Evolutionary conservation across 2,888 invertebrate genomes (phyloP).

Genomic region (Patella caerulea): DNA sequence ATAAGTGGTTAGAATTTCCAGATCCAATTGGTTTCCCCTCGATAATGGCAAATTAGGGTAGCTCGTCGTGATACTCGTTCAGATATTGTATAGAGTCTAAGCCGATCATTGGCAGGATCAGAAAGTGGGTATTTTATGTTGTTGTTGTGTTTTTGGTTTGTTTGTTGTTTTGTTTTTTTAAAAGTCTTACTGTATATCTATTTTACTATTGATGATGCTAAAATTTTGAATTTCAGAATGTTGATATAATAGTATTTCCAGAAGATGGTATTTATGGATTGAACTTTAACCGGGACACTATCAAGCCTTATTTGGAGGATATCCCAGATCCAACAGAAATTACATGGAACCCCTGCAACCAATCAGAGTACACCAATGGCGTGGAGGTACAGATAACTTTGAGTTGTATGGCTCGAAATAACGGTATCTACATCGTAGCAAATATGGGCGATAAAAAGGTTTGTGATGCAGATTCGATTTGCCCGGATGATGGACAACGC

Average conservation of each 20-base stretch:
- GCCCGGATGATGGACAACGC: constrained; percentile 45
- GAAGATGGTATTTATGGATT: constrained; percentile 76
- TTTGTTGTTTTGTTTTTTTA: background rate
- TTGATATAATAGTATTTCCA: constrained; percentile 85
- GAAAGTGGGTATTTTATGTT: no score
- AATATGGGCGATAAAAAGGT: constrained; percentile 79
- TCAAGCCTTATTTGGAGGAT: constrained; percentile 47
- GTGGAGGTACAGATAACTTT: constrained; percentile 45
- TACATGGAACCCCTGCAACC: constrained; percentile 70
- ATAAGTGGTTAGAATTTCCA: no score
- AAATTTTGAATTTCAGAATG: constrained; percentile 73
- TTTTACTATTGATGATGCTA: background rate
- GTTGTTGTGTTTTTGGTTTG: background rate
- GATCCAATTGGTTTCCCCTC: no score
- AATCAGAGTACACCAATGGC: constrained; percentile 18
- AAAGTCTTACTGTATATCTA: background rate
- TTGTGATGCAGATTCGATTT: constrained; percentile 70
- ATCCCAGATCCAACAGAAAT: constrained; percentile 72
- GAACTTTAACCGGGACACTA: constrained; percentile 40
- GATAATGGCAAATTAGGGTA: no score
- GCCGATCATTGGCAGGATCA: no score
- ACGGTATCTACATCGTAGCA: constrained; percentile 79
- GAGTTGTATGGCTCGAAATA: constrained; percentile 76
- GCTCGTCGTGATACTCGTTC: no score
- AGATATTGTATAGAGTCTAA: no score